Conservation (phyloP, 30 jellyfish, hydroid and myxozoan genomes). For the Aurelia sp. region DNA sequence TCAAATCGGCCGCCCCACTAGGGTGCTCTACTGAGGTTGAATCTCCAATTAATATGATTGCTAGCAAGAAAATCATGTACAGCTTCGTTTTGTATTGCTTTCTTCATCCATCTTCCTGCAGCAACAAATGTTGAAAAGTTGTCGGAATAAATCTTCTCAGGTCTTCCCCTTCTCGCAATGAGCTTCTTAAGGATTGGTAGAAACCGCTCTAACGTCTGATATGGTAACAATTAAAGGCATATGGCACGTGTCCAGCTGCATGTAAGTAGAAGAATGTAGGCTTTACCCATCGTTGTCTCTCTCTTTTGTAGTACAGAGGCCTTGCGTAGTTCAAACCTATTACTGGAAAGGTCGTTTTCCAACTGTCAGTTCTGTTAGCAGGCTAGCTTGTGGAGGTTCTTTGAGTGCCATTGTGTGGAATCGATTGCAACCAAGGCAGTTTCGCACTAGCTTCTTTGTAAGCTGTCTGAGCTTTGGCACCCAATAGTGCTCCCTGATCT, state of each 20-base stretch:
- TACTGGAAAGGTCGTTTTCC: conserved; percentile 35
- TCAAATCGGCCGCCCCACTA: too few species aligned
- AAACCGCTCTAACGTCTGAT: too few species aligned
- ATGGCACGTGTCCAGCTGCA: conserved; percentile 79
- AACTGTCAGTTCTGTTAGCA: conserved; percentile 37
- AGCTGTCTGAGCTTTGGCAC: conserved; percentile 37
- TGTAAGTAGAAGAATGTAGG: not conserved
- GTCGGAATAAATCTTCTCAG: too few species aligned
- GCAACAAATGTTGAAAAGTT: too few species aligned
- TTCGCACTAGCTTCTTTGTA: conserved; percentile 4
- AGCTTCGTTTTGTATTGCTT: too few species aligned
- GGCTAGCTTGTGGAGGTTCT: conserved; percentile 29
- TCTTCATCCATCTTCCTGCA: too few species aligned
- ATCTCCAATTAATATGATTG: too few species aligned
- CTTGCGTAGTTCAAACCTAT: conserved; percentile 54
- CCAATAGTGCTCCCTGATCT: conserved; percentile 18
- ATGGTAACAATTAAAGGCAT: conserved; percentile 58
- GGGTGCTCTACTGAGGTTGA: too few species aligned
- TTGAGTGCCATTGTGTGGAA: conserved; percentile 12
- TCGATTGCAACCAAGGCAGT: conserved; percentile 53
- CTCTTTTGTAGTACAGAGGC: conserved; percentile 10
- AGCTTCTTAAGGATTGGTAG: too few species aligned
- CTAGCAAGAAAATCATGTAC: too few species aligned
- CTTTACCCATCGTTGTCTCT: conserved; percentile 1
- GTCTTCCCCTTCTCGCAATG: too few species aligned